These are phyloP conservation scores for Eurystomus gularis DNA, from an alignment of 2,113 vertebrate genomes.

Conservation along the genomic window DNA sequence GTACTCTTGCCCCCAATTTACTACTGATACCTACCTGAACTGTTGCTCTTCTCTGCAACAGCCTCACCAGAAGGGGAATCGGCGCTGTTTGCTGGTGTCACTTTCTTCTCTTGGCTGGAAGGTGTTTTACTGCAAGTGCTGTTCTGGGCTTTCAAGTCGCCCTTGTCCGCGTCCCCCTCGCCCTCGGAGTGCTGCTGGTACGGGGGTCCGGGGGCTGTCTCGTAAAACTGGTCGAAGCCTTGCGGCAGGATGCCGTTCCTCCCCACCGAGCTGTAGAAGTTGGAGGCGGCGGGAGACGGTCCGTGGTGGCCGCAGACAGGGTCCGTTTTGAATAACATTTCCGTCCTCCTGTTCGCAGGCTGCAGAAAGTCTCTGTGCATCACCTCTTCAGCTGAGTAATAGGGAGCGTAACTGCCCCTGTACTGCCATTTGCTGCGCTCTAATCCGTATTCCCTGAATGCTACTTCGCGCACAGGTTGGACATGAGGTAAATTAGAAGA, in stretches of 20 bases:
- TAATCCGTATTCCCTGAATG: constrained; percentile 97
- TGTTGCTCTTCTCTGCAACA: constrained; percentile 86
- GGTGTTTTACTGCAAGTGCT: constrained; percentile 78
- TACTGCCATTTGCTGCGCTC: constrained; percentile 96
- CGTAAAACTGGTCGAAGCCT: constrained; percentile 97
- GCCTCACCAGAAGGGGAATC: constrained; percentile 87
- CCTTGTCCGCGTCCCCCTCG: constrained; percentile 77
- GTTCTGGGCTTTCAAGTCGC: constrained; percentile 77
- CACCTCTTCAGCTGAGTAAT: constrained; percentile 91
- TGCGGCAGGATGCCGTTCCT: constrained; percentile 96
- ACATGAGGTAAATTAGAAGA: constrained; percentile 94
- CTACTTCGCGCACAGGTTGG: constrained; percentile 94
- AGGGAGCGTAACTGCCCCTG: constrained; percentile 90
- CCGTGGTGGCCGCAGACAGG: constrained; percentile 83
- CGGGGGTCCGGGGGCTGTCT: constrained; percentile 74
- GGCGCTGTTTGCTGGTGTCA: constrained; percentile 75
- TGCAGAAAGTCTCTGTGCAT: constrained; percentile 86
- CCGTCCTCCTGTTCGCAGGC: constrained; percentile 85
- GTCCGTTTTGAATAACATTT: constrained; percentile 93
- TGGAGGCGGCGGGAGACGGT: constrained; percentile 77
- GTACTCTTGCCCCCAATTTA: constrained; percentile 68
- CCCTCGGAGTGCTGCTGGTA: constrained; percentile 72
- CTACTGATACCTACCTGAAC: constrained; percentile 85
- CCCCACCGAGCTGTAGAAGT: constrained; percentile 88
- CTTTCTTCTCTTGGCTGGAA: constrained; percentile 81